These are phyloP conservation scores for Tubulanus polymorphus DNA, from an alignment of 2,888 invertebrate species.

Conservation along the genomic window DNA sequence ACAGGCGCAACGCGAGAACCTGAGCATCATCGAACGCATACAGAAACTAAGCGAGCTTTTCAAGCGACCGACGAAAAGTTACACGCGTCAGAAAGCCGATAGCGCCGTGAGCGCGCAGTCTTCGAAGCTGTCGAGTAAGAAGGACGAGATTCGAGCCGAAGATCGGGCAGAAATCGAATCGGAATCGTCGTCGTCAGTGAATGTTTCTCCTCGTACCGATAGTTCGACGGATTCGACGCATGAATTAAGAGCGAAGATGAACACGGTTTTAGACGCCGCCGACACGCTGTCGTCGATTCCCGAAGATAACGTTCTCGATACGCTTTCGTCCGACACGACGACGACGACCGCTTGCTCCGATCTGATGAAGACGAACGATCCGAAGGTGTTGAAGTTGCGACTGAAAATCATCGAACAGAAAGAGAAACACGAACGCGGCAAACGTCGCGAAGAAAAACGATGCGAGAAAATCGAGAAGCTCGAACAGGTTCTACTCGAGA, in stretches of 20 bases:
- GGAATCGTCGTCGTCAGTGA: slow-evolving; percentile 4
- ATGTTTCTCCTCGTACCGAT: slow-evolving; percentile 6
- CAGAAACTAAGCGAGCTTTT: too few relatives aligned
- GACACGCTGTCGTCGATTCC: slow-evolving; percentile 45
- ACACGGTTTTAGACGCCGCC: slow-evolving; percentile 20
- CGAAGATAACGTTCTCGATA: slow-evolving; percentile 27
- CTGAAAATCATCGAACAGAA: slow-evolving; percentile 40
- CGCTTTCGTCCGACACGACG: slow-evolving; percentile 26
- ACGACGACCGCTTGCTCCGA: not conserved
- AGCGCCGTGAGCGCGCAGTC: too few relatives aligned
- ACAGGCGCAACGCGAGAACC: too few relatives aligned
- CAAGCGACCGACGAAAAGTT: too few relatives aligned
- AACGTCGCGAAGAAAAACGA: slow-evolving; percentile 31
- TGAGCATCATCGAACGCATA: too few relatives aligned
- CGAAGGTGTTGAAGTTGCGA: slow-evolving; percentile 40
- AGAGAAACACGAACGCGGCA: slow-evolving; percentile 37
- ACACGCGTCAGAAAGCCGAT: too few relatives aligned
- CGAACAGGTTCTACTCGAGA: slow-evolving; percentile 34
- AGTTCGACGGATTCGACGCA: too few relatives aligned
- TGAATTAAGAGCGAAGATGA: not conserved
- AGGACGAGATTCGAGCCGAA: slow-evolving; percentile 7
- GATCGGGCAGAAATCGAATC: slow-evolving; percentile 1
- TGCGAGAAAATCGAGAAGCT: slow-evolving; percentile 38
- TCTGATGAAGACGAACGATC: slow-evolving; percentile 24
- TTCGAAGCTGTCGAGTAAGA: too few relatives aligned